Conservation (phyloP, 2,888 invertebrate species). For the Gibbula magus region DNA sequence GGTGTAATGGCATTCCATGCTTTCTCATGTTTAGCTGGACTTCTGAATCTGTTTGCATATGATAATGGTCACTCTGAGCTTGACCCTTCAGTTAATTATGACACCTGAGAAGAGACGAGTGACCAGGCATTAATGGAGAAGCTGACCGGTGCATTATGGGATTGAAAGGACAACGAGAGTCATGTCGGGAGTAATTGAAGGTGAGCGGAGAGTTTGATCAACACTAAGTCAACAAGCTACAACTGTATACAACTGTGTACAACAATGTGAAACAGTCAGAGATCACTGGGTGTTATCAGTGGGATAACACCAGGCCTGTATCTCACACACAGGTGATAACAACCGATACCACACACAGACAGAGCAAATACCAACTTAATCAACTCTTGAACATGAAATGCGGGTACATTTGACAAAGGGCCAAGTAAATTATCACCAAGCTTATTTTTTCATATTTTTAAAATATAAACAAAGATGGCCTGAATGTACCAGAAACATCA, state of each 20-base stretch:
- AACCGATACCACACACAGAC: too few relatives aligned
- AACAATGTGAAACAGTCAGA: not conserved
- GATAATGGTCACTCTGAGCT: conserved; percentile 1
- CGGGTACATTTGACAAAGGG: too few relatives aligned
- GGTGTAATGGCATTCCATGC: too few relatives aligned
- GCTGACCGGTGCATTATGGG: not conserved
- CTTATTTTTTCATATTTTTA: too few relatives aligned
- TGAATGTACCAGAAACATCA: too few relatives aligned
- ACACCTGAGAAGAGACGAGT: not conserved
- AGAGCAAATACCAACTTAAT: too few relatives aligned
- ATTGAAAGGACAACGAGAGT: not conserved
- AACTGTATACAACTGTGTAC: not conserved
- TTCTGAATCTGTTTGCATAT: not conserved
- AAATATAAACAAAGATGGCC: too few relatives aligned
- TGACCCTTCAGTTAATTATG: not conserved
- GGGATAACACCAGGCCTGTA: not conserved
- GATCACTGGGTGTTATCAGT: not conserved
- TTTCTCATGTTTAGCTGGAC: too few relatives aligned
- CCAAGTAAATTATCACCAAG: too few relatives aligned
- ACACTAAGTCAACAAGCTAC: not conserved
- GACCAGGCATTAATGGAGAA: not conserved
- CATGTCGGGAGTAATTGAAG: not conserved
- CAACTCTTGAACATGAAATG: too few relatives aligned
- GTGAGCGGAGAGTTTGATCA: not conserved
- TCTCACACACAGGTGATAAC: not conserved